Evolutionary conservation across 1,140 invertebrate species (phyloP).

Genomic region (Cecropterus lyciades): DNA sequence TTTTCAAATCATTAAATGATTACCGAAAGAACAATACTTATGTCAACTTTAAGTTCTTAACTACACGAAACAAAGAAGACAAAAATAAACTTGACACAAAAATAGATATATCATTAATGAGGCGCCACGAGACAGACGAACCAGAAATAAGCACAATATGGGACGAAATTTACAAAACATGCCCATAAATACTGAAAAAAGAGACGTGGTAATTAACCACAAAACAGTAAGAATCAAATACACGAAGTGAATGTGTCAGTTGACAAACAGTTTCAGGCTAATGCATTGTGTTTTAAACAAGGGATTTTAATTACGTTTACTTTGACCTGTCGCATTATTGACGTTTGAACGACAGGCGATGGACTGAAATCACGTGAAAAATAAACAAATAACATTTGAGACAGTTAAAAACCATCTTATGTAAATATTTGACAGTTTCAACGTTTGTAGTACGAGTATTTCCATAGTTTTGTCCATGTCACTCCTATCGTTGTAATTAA

Average conservation of each 20-base stretch:
- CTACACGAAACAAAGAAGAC: constrained; percentile 19
- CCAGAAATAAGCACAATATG: constrained; percentile 26
- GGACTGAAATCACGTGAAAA: not conserved
- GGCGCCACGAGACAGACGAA: constrained; percentile 19
- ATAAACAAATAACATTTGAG: not conserved
- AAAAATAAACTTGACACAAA: constrained; percentile 19
- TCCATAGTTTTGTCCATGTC: too few relatives aligned
- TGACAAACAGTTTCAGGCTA: constrained; percentile 50
- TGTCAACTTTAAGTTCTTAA: too few relatives aligned
- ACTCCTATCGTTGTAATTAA: too few relatives aligned
- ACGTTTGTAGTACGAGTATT: too few relatives aligned
- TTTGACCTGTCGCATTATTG: constrained; percentile 30
- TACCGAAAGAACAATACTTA: too few relatives aligned
- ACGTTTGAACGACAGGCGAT: not conserved
- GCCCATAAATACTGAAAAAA: constrained; percentile 41
- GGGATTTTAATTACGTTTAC: constrained; percentile 49
- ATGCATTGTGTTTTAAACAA: constrained; percentile 75
- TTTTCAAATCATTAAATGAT: too few relatives aligned
- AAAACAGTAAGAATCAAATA: constrained; percentile 43
- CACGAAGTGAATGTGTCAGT: constrained; percentile 41
- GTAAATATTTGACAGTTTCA: not conserved
- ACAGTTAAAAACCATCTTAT: not conserved
- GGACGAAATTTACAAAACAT: constrained; percentile 23
- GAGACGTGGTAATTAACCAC: constrained; percentile 35
- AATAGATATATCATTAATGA: constrained; percentile 35